These are phyloP conservation scores for Epinephelus awoara DNA, from an alignment of 2,797 vertebrate genomes.

Conservation along the genomic window DNA sequence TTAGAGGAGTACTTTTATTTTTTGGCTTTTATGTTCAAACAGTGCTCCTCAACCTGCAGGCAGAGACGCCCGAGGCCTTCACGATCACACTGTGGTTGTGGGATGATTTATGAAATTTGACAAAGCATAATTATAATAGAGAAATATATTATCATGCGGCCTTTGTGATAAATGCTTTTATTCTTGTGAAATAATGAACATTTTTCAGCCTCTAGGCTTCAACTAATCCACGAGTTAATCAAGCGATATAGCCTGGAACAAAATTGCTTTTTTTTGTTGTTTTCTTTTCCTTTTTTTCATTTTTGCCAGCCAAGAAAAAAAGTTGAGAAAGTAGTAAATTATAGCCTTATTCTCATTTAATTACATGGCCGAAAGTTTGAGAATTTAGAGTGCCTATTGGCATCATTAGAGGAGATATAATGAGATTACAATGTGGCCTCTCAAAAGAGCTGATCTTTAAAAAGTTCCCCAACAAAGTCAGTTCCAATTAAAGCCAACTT, in stretches of 20 bases:
- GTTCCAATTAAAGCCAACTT: conserved; percentile 51
- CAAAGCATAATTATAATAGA: conserved; percentile 37
- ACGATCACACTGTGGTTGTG: neutral
- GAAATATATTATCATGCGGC: conserved; percentile 21
- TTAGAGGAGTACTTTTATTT: conserved; percentile 16
- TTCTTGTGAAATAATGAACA: conserved; percentile 56
- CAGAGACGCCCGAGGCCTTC: neutral
- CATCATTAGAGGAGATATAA: conserved; percentile 55
- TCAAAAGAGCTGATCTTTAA: conserved; percentile 63
- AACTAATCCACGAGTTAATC: conserved; percentile 42
- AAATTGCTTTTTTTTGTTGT: neutral
- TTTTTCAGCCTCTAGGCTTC: conserved; percentile 45
- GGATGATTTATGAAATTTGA: conserved; percentile 47
- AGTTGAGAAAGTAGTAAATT: conserved; percentile 23
- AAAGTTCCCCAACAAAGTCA: conserved; percentile 52
- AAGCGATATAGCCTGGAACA: conserved; percentile 24
- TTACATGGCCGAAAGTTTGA: conserved; percentile 29
- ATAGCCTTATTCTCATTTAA: conserved; percentile 40
- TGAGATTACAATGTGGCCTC: conserved; percentile 37
- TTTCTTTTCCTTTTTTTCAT: neutral
- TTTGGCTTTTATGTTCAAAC: conserved; percentile 14
- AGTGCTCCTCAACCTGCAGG: conserved; percentile 19
- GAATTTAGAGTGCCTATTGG: conserved; percentile 34
- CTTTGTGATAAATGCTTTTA: conserved; percentile 49
- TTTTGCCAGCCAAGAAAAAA: conserved; percentile 22